Percentiles rank a stretch among this genome's conserved stretches.
phyloP scores from a whole-genome alignment of 2,113 vertebrate genomes.

The Fregetta grallaria region DNA sequence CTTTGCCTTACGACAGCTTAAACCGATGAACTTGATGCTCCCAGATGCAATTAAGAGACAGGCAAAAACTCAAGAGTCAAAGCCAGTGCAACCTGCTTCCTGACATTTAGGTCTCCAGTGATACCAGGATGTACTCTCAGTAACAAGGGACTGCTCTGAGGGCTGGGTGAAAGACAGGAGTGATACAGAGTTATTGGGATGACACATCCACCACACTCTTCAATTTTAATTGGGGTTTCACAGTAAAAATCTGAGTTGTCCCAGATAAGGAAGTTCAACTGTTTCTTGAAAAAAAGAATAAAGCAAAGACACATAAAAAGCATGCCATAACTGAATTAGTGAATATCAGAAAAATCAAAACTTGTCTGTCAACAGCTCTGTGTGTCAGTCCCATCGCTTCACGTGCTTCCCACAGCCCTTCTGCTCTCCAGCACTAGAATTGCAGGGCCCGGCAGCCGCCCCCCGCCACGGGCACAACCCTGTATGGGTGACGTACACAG shows the following conservation, averaged over 20 bases:
- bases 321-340: background rate
- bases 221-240: background rate
- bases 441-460: background rate
- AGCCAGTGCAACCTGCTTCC: background rate
- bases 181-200: background rate
- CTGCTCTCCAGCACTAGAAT: background rate
- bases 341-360: background rate
- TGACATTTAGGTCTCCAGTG: background rate
- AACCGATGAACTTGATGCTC: background rate
- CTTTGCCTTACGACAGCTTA: background rate
- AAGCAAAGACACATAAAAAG: background rate
- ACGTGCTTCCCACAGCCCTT: accelerated
- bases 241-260: background rate
- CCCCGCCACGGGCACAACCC: accelerated
- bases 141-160: background rate
- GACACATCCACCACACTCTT: background rate
- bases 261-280: background rate
- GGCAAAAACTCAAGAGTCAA: background rate
- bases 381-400: background rate
- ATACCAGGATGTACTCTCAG: background rate
- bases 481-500: accelerated
- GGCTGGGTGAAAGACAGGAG: background rate
- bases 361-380: accelerated
- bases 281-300: background rate
- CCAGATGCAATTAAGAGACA: background rate